Conservation (phyloP, 35 echinoderm and acorn worm species). For the Diadema setosum region DNA sequence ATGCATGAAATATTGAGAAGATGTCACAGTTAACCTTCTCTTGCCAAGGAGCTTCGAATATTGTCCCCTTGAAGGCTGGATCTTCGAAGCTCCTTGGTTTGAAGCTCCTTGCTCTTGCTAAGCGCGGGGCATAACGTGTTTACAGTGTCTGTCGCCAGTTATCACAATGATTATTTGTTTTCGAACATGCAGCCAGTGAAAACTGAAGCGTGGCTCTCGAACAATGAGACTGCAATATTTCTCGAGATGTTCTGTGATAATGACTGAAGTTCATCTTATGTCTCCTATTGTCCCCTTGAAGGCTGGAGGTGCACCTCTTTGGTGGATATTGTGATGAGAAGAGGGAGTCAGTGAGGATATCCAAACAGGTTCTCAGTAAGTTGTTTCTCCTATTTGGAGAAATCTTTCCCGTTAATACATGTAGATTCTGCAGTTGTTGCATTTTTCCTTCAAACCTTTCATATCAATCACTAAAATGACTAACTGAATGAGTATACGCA, state of each 20-base stretch:
- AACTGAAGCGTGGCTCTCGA: neutral
- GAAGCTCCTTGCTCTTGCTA: too few relatives aligned
- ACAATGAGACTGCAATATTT: neutral
- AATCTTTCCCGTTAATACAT: neutral
- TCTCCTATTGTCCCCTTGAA: neutral
- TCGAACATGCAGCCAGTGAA: neutral
- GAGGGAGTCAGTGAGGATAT: constrained; percentile 12
- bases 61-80: too few relatives aligned
- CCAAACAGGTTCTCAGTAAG: constrained; percentile 34
- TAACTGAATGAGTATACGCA: neutral
- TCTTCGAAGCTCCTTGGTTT: too few relatives aligned
- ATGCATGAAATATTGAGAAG: too few relatives aligned
- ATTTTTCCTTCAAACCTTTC: neutral
- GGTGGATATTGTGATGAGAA: constrained; percentile 32
- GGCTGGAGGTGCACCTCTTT: constrained; percentile 42
- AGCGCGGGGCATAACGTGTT: neutral
- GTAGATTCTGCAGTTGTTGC: neutral
- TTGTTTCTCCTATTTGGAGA: neutral
- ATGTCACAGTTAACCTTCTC: too few relatives aligned
- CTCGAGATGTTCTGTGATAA: neutral
- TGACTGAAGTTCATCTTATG: neutral
- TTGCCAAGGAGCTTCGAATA: too few relatives aligned
- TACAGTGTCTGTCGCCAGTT: neutral
- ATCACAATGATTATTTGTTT: too few relatives aligned
- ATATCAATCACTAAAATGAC: neutral